These are phyloP conservation scores for Scomber colias DNA, from an alignment of 2,113 vertebrate species.

Conservation along the genomic window DNA sequence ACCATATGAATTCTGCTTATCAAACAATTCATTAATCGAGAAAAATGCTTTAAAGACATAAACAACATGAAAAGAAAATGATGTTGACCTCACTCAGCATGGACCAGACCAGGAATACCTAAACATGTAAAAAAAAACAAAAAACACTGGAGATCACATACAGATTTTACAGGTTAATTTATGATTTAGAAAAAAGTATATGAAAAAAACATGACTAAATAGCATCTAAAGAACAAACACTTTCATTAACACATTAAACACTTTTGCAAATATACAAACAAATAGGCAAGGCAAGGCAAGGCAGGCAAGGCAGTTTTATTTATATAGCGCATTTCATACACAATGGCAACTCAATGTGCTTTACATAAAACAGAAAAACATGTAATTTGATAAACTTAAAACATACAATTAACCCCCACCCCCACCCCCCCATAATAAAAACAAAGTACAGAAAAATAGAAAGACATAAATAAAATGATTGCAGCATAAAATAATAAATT, in stretches of 20 bases:
- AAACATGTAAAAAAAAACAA: background rate
- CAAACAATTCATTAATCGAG: background rate
- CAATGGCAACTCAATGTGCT: no score
- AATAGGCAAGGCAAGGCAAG: no score
- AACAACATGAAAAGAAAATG: background rate
- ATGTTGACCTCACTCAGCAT: background rate
- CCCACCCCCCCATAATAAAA: no score
- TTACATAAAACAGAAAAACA: no score
- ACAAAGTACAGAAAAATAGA: no score
- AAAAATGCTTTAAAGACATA: background rate
- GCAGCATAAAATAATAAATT: no score
- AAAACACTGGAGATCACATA: background rate
- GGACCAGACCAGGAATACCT: background rate
- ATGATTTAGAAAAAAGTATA: conserved; percentile 13
- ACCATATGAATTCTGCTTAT: background rate
- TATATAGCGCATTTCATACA: no score
- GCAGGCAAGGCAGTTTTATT: no score
- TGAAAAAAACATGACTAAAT: conserved; percentile 57
- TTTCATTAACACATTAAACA: conserved; percentile 17
- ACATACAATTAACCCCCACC: no score
- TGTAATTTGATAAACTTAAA: no score
- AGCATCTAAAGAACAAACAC: conserved; percentile 37
- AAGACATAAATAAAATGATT: no score
- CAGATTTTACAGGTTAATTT: conserved; percentile 3
- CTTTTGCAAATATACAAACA: conserved; percentile 51